Percentiles rank a stretch among this genome's conserved stretches.
These are phyloP conservation scores for Platycnemis pennipes DNA, from an alignment of 2,888 invertebrate genomes.

Conservation along the genomic window DNA sequence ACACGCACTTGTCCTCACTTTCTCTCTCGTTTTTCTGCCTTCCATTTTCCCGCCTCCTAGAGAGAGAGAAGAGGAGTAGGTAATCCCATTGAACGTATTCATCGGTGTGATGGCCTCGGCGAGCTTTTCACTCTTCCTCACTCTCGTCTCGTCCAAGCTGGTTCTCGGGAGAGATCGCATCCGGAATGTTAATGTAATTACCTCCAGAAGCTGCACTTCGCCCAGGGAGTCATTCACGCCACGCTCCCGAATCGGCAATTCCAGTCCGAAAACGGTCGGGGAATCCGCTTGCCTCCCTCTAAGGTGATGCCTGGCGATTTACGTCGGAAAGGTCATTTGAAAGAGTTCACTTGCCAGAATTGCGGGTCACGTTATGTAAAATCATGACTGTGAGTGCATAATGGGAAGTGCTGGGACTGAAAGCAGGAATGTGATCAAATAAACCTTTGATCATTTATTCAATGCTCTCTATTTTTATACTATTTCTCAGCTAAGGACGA, in stretches of 20 bases:
- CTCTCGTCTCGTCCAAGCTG: background rate
- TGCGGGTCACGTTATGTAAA: background rate
- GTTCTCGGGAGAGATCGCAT: slow-evolving; percentile 10
- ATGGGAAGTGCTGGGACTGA: background rate
- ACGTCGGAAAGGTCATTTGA: too few species aligned
- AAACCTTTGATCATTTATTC: too few species aligned
- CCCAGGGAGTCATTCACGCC: background rate
- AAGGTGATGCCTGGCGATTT: background rate
- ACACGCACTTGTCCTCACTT: background rate
- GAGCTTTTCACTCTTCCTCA: background rate
- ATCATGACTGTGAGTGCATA: background rate
- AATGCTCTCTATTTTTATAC: too few species aligned
- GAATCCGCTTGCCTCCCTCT: background rate
- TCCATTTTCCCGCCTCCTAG: background rate
- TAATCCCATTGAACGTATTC: background rate
- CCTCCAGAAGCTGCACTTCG: slow-evolving; percentile 1
- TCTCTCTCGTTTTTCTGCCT: background rate
- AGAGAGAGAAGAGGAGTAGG: background rate
- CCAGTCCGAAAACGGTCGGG: background rate
- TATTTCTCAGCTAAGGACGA: too few species aligned
- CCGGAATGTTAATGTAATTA: background rate
- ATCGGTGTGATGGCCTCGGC: background rate
- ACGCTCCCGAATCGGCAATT: background rate
- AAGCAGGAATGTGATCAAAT: too few species aligned
- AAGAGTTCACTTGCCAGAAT: too few species aligned